phyloP scores from a whole-genome alignment of 2,113 vertebrate species.

The Pollachius pollachius region DNA sequence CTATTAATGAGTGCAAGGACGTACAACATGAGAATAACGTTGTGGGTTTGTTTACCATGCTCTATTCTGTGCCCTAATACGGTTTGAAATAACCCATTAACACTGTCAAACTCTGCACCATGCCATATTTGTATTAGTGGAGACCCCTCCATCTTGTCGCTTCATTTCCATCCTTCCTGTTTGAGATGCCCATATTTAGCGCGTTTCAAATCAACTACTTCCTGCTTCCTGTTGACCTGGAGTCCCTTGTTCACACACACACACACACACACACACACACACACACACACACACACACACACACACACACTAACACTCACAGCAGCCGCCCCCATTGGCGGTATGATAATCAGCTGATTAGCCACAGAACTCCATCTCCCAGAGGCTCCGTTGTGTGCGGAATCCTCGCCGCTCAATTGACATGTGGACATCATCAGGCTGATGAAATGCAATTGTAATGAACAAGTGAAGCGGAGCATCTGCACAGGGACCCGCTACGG shows the following conservation, averaged over 20 bases:
- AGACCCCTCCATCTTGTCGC: slow-evolving; percentile 51
- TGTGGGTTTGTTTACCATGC: too few relatives aligned
- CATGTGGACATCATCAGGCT: slow-evolving; percentile 99
- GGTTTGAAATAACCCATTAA: too few relatives aligned
- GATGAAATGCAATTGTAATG: slow-evolving; percentile 99
- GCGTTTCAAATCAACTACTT: slow-evolving; percentile 59
- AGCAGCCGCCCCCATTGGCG: slow-evolving; percentile 81
- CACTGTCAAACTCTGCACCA: too few relatives aligned
- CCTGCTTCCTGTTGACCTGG: slow-evolving; percentile 55
- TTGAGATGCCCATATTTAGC: slow-evolving; percentile 47
- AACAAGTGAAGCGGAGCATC: slow-evolving; percentile 98
- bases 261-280: too few relatives aligned
- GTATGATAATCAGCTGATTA: slow-evolving; percentile 99
- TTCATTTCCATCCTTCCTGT: slow-evolving; percentile 67
- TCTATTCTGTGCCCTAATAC: too few relatives aligned
- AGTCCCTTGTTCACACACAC: slow-evolving; percentile 44
- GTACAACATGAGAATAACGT: too few relatives aligned
- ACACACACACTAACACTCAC: too few relatives aligned
- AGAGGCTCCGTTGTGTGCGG: slow-evolving; percentile 99
- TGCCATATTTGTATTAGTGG: slow-evolving; percentile 43
- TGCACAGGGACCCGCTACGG: slow-evolving; percentile 83
- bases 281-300: too few relatives aligned
- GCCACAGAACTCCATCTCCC: slow-evolving; percentile 97
- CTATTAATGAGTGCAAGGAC: too few relatives aligned
- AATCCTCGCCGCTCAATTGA: slow-evolving; percentile 99